These are phyloP conservation scores for Lerema accius DNA, from an alignment of 1,140 invertebrate species.

Conservation along the genomic window DNA sequence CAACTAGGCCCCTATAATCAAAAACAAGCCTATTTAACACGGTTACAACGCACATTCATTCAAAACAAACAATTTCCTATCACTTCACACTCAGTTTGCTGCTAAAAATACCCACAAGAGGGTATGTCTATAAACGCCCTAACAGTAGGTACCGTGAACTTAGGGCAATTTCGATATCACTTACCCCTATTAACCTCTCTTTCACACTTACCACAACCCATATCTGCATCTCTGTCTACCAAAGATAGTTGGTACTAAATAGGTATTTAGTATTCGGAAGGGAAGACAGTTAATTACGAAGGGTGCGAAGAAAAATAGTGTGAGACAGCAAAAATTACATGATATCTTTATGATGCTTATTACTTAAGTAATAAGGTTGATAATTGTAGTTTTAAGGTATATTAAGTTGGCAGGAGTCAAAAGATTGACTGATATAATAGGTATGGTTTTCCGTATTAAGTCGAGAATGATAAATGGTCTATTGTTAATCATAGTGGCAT, in stretches of 20 bases:
- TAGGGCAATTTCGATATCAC: constrained; percentile 49
- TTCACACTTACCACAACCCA: constrained; percentile 39
- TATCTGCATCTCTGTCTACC: constrained; percentile 43
- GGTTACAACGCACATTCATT: constrained; percentile 19
- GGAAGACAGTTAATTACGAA: constrained; percentile 74
- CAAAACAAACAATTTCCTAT: constrained; percentile 62
- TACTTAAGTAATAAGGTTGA: constrained; percentile 37
- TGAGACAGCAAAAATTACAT: constrained; percentile 37
- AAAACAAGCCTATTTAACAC: constrained; percentile 13
- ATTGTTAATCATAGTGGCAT: constrained; percentile 30
- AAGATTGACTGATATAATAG: constrained; percentile 49
- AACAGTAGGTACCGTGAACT: constrained; percentile 53
- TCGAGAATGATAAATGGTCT: constrained; percentile 21
- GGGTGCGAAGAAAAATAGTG: constrained; percentile 74
- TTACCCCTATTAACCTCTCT: constrained; percentile 51
- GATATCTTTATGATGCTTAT: constrained; percentile 35
- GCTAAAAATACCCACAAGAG: constrained; percentile 50
- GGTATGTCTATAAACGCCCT: constrained; percentile 52
- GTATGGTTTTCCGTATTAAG: constrained; percentile 59
- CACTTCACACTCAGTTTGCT: constrained; percentile 64
- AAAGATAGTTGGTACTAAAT: constrained; percentile 72
- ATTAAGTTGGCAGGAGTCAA: constrained; percentile 29
- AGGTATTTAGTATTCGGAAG: constrained; percentile 80
- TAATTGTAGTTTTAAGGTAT: constrained; percentile 35
- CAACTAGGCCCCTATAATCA: no score